phyloP scores from a whole-genome alignment of 2,797 vertebrate species.

The Amblyraja radiata region DNA sequence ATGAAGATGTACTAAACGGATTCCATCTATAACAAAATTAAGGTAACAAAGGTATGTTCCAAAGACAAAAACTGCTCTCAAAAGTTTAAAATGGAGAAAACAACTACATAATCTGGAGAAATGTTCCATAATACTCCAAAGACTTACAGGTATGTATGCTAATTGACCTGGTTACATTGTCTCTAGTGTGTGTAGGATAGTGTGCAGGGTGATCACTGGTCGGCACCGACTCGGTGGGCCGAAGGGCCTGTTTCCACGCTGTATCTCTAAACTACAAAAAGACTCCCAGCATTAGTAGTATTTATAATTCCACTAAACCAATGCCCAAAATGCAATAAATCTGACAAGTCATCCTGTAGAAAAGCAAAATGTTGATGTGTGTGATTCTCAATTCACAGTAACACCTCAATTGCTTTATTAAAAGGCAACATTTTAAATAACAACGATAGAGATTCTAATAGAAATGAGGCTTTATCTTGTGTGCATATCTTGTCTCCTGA shows the following conservation, averaged over 20 bases:
- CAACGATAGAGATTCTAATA: constrained; percentile 14
- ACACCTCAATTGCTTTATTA: constrained; percentile 7
- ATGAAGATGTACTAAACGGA: not conserved
- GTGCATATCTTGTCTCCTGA: constrained; percentile 3
- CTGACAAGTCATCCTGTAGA: constrained; percentile 1
- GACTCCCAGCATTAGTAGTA: not conserved
- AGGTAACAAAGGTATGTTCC: not conserved
- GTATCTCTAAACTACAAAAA: no score
- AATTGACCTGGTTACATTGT: no score
- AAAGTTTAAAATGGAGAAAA: not conserved
- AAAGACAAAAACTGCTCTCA: not conserved
- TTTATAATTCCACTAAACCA: constrained; percentile 2
- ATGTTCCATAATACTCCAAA: not conserved
- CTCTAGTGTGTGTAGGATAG: no score
- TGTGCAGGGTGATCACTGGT: no score
- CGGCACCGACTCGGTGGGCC: no score
- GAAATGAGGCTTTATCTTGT: constrained; percentile 20
- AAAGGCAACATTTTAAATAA: constrained; percentile 19
- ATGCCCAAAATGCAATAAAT: constrained; percentile 3
- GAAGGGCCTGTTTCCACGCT: no score
- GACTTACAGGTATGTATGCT: no score
- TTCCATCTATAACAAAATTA: not conserved
- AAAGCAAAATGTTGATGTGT: not conserved
- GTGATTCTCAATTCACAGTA: not conserved
- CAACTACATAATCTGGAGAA: not conserved